phyloP scores from a whole-genome alignment of 2,888 invertebrate genomes.

The Branchellion lobata region DNA sequence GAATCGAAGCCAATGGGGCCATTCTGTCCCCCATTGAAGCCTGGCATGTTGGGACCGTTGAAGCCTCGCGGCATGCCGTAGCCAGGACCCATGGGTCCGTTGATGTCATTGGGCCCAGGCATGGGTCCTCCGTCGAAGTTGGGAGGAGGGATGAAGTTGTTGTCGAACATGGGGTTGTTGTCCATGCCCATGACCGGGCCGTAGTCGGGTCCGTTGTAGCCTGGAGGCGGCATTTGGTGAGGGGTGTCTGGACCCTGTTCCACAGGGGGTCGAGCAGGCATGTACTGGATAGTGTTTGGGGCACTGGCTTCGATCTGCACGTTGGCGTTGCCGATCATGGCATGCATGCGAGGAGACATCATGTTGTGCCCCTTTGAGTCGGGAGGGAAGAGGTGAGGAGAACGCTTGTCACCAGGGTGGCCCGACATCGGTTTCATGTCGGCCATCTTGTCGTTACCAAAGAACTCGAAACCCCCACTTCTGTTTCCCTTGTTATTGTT shows the following conservation, averaged over 20 bases:
- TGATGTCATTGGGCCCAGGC: constrained; percentile 37
- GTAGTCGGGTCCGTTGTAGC: constrained; percentile 38
- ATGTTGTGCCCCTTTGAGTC: constrained; percentile 18
- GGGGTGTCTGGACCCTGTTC: constrained; percentile 21
- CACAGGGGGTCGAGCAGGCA: constrained; percentile 80
- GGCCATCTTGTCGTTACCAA: constrained; percentile 8
- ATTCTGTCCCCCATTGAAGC: constrained; percentile 10
- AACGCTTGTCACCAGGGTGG: not conserved
- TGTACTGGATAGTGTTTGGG: constrained; percentile 95
- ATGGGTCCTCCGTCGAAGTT: constrained; percentile 49
- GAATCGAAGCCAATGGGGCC: constrained; percentile 36
- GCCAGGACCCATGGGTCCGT: constrained; percentile 43
- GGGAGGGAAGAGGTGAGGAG: constrained; percentile 19
- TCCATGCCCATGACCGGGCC: constrained; percentile 47
- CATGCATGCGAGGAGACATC: constrained; percentile 24
- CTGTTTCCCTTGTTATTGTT: not conserved
- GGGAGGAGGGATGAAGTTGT: constrained; percentile 48
- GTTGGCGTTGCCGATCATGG: constrained; percentile 73
- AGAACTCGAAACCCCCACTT: not conserved
- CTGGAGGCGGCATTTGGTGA: constrained; percentile 25
- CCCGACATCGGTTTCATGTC: constrained; percentile 17
- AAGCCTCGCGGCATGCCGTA: constrained; percentile 36
- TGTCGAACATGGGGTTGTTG: constrained; percentile 43
- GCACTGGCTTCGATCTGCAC: constrained; percentile 89
- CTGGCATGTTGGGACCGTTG: constrained; percentile 35